Evolutionary conservation across 2,113 vertebrate species (phyloP), one percentile per base, ranked within the genome.

Genomic region (Mionectes macconnelli): DNA sequence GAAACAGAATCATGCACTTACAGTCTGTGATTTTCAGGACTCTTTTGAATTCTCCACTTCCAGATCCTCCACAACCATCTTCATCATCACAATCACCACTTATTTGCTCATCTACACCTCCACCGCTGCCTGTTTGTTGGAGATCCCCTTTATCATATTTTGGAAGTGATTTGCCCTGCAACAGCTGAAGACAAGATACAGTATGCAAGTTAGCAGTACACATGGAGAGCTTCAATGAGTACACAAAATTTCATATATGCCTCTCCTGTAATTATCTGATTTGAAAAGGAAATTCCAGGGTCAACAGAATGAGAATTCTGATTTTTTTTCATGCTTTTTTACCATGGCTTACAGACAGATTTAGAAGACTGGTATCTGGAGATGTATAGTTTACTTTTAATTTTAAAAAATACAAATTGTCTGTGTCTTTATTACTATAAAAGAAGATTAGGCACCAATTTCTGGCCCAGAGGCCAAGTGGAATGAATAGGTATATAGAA

Each of bases 51-150:
- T 98, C 98, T 37, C 97, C 98, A 4, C 97, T 98, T 60, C 98
- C 99, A 14, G 99, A 99, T 35, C 97, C 98, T 33, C 91, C 92
- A 1, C 99, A 99, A 3, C 98, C 98, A 3, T 99, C 98, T 86
- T 99, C 99, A 20, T 99, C 99, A 33, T 99, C 99, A 72, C 99
- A 99, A 45, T 99, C 98, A 16, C 99, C 99, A 20, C 98, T 99
- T 94, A 97, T 96, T 27, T 94, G 97, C 5, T 97, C 98, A 40
- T 95, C 97, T 49, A 60, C 8, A 39, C 98, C 98, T 6, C 96
- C 98, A 12, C 97, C 97, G 25, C 99, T 99, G 96, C 98, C 98
- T 49, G 96, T 92, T 94, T 98, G 98, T 20, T 88, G 98, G 75
- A 94, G 93, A 85, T 98, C 98, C 98, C 98, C 97, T 10, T 97